Conservation (phyloP, 2,888 invertebrate genomes). For the Yponomeuta sedellus region DNA sequence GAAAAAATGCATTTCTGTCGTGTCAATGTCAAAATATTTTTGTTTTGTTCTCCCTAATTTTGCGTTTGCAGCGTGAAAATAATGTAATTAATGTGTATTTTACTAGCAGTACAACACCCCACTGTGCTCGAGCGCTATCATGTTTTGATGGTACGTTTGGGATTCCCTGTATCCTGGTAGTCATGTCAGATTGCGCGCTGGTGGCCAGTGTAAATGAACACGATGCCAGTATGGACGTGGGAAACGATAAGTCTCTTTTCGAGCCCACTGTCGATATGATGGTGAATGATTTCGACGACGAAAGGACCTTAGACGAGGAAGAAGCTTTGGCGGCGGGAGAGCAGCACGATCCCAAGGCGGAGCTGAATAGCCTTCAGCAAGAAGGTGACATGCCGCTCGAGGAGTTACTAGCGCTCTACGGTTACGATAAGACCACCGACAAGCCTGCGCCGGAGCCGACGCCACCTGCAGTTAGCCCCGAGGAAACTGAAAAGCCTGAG, state of each 20-base stretch:
- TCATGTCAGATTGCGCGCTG: slow-evolving; percentile 76
- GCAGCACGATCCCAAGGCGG: slow-evolving; percentile 89
- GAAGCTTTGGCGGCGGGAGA: slow-evolving; percentile 94
- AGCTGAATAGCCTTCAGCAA: slow-evolving; percentile 91
- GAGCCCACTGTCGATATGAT: slow-evolving; percentile 97
- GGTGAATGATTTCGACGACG: slow-evolving; percentile 98
- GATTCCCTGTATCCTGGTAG: slow-evolving; percentile 33
- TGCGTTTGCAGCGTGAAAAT: slow-evolving; percentile 34
- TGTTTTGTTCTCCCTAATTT: slow-evolving; percentile 55
- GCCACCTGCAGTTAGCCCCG: slow-evolving; percentile 42
- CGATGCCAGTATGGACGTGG: slow-evolving; percentile 75
- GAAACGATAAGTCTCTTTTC: slow-evolving; percentile 81
- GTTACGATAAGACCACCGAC: slow-evolving; percentile 77
- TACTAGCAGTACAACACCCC: slow-evolving; percentile 21
- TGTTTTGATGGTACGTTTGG: slow-evolving; percentile 11
- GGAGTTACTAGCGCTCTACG: slow-evolving; percentile 93
- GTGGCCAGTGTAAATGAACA: slow-evolving; percentile 71
- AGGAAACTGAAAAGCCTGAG: slow-evolving; percentile 60
- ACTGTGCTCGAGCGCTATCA: background rate
- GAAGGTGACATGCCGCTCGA: slow-evolving; percentile 98
- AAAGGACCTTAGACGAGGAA: slow-evolving; percentile 96
- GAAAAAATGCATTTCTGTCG: slow-evolving; percentile 28
- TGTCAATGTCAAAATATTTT: slow-evolving; percentile 75
- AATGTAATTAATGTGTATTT: slow-evolving; percentile 33
- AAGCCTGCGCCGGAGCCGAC: slow-evolving; percentile 48